Conservation (phyloP, 2,888 invertebrate species). For the Timema cristinae region DNA sequence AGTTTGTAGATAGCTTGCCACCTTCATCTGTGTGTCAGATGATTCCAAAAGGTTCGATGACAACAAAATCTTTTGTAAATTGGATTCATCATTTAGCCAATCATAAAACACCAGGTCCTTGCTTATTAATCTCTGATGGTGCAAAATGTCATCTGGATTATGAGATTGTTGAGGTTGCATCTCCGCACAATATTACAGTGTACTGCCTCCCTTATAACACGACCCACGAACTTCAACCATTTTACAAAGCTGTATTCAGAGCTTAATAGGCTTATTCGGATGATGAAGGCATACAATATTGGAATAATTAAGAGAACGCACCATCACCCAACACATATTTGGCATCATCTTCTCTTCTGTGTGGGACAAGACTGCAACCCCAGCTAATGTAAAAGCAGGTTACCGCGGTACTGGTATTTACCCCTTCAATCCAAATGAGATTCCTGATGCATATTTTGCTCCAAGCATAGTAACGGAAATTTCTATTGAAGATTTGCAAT, state of each 20-base stretch:
- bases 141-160: constrained; percentile 38
- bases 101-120: constrained; percentile 33
- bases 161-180: constrained; percentile 38
- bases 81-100: constrained; percentile 36
- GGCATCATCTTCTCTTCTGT: constrained; percentile 30
- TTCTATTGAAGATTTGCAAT: constrained; percentile 4
- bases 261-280: constrained; percentile 41
- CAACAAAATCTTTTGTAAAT: constrained; percentile 32
- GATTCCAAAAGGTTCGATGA: constrained; percentile 40
- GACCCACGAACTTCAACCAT: constrained; percentile 41
- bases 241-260: constrained; percentile 40
- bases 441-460: constrained; percentile 37
- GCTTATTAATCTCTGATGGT: constrained; percentile 39
- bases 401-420: constrained; percentile 34
- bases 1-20: constrained; percentile 31
- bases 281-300: constrained; percentile 38
- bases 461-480: constrained; percentile 27
- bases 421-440: constrained; percentile 36
- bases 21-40: constrained; percentile 34
- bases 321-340: constrained; percentile 38
- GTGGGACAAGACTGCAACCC: constrained; percentile 22
- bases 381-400: constrained; percentile 21
- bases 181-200: constrained; percentile 36
- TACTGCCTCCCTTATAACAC: constrained; percentile 42
- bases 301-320: constrained; percentile 35